Percentiles rank a stretch among this genome's conserved stretches.
phyloP scores from a whole-genome alignment of 2,888 invertebrate genomes.

The Lycaena phlaeas region DNA sequence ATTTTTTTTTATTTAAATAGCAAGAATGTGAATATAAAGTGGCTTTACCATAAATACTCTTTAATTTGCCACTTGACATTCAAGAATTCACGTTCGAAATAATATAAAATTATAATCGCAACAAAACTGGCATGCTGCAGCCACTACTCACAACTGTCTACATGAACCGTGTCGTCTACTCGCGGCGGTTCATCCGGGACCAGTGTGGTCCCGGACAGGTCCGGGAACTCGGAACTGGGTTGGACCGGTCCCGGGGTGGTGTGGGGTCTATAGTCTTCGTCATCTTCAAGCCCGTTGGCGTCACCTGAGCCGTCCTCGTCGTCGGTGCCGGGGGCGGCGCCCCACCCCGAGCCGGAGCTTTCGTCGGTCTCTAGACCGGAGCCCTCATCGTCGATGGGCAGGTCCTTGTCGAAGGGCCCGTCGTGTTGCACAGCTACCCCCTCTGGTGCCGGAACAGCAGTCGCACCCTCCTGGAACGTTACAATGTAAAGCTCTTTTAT shows the following conservation, averaged over 20 bases:
- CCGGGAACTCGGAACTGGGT: conserved; percentile 4
- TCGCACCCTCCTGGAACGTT: conserved; percentile 51
- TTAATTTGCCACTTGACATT: too few species aligned
- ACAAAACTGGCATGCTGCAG: conserved; percentile 66
- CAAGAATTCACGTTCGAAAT: too few species aligned
- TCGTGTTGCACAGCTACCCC: conserved; percentile 45
- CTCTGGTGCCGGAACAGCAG: conserved; percentile 41
- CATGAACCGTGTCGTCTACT: conserved; percentile 39
- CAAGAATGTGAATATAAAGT: too few species aligned
- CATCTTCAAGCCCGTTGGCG: conserved; percentile 46
- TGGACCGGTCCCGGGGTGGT: conserved; percentile 20
- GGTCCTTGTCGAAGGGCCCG: conserved; percentile 71
- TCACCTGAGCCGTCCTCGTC: conserved; percentile 79
- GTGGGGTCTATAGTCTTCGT: conserved; percentile 51
- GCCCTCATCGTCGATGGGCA: conserved; percentile 84
- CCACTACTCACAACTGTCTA: conserved; percentile 68
- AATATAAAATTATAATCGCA: conserved; percentile 31
- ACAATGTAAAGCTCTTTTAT: conserved; percentile 21
- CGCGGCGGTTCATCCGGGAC: conserved; percentile 29
- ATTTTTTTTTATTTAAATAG: too few species aligned
- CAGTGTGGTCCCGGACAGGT: conserved; percentile 12
- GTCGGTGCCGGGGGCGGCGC: conserved; percentile 78
- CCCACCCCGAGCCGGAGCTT: conserved; percentile 89
- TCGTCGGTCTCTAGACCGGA: conserved; percentile 85
- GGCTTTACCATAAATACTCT: too few species aligned